These are phyloP conservation scores for Noturus placidus DNA, from an alignment of 2,113 vertebrate species.

Conservation along the genomic window DNA sequence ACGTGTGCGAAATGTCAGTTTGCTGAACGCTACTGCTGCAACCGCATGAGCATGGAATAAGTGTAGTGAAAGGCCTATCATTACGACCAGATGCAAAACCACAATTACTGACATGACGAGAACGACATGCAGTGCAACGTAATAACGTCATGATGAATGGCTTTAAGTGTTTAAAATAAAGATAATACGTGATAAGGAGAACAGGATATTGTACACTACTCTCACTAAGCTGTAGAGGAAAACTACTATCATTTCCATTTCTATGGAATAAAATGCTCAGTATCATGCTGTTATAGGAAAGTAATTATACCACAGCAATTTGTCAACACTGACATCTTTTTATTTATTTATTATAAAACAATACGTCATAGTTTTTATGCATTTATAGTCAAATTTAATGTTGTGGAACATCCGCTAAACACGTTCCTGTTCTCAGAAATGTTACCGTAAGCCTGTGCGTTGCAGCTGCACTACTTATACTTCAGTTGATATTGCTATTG, in stretches of 20 bases:
- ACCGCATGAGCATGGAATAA: conserved; percentile 19
- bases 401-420: neutral
- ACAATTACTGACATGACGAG: conserved; percentile 14
- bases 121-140: neutral
- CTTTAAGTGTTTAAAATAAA: conserved; percentile 1
- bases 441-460: neutral
- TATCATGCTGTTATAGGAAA: neutral
- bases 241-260: neutral
- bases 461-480: neutral
- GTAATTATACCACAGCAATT: neutral
- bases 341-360: neutral
- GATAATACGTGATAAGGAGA: neutral
- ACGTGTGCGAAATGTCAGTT: conserved; percentile 15
- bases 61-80: conserved; percentile 11
- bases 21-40: neutral
- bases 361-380: neutral
- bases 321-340: neutral
- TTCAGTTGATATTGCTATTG: too few species aligned
- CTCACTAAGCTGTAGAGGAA: neutral
- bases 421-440: neutral
- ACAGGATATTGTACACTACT: neutral
- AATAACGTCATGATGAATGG: too few species aligned
- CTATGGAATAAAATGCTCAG: neutral
- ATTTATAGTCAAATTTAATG: neutral
- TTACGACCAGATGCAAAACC: conserved; percentile 23